Evolutionary conservation across 2,888 invertebrate species (phyloP).

Genomic region (Thysanoteuthis rhombus): DNA sequence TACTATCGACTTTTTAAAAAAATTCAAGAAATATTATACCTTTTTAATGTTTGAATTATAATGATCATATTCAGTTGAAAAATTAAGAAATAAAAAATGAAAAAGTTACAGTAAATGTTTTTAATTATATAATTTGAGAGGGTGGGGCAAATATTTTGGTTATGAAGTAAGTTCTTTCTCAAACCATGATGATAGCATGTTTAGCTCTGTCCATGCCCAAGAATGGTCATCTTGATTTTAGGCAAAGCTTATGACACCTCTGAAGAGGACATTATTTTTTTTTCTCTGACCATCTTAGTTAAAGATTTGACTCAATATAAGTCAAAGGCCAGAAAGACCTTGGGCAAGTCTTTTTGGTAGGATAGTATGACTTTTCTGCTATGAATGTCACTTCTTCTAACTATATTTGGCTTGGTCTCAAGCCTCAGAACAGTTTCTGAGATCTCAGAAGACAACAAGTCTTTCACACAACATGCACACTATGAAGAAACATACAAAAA

Average conservation of each 20-base stretch:
- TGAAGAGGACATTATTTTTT: neutral
- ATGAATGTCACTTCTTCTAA: neutral
- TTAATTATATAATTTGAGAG: neutral
- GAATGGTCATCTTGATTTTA: neutral
- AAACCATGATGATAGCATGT: neutral
- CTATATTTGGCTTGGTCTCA: neutral
- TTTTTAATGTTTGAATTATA: neutral
- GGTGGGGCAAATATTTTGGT: neutral
- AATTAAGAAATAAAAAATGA: neutral
- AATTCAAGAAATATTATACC: too few species aligned
- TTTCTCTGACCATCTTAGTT: neutral
- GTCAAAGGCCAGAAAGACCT: neutral
- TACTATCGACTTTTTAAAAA: too few species aligned
- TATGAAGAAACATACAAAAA: neutral
- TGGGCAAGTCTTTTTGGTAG: neutral
- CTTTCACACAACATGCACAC: neutral
- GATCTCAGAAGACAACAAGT: neutral
- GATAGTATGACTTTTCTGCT: neutral
- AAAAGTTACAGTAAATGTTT: too few species aligned
- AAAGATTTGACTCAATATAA: neutral
- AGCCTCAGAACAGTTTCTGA: neutral
- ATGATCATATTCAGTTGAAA: neutral
- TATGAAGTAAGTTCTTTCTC: neutral
- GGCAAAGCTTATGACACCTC: neutral
- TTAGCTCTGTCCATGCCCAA: neutral